Conservation (phyloP, 2,797 vertebrate species). For the Hylomyscus alleni region DNA sequence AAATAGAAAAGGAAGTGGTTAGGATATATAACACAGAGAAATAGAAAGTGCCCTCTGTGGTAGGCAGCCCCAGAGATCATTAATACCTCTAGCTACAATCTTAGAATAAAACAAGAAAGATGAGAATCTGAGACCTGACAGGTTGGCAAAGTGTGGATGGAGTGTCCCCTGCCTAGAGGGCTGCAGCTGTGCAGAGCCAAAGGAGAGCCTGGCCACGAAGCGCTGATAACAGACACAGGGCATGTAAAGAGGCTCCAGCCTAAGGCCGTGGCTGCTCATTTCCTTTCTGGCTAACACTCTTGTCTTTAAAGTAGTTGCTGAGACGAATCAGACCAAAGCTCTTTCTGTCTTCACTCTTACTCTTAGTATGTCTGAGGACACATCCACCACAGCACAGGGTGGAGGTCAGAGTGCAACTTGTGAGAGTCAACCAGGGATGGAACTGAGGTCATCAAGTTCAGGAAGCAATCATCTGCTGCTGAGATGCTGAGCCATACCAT, state of each 20-base stretch:
- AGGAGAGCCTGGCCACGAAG: neutral
- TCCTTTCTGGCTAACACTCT: neutral
- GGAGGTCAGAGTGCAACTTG: neutral
- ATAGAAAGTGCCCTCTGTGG: neutral
- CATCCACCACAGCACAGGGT: neutral
- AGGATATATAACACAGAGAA: neutral
- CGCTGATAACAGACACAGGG: fast-evolving
- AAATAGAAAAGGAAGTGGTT: neutral
- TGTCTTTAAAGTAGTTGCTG: neutral
- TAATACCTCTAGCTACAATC: neutral
- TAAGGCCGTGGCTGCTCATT: fast-evolving
- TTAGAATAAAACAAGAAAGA: neutral
- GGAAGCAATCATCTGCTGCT: neutral
- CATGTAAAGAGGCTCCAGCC: neutral
- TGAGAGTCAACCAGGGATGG: neutral
- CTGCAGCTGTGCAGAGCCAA: fast-evolving
- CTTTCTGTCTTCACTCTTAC: neutral
- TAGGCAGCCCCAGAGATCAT: neutral
- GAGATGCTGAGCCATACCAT: neutral
- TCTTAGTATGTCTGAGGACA: neutral
- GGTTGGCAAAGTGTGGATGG: fast-evolving
- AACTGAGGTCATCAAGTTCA: neutral
- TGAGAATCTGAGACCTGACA: neutral
- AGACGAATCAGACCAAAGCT: neutral
- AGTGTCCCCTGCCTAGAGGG: too few species aligned